Evolutionary conservation across 2,113 vertebrate species (phyloP), one percentile per base, ranked within the genome.

Genomic region (Pterocles burchelli): DNA sequence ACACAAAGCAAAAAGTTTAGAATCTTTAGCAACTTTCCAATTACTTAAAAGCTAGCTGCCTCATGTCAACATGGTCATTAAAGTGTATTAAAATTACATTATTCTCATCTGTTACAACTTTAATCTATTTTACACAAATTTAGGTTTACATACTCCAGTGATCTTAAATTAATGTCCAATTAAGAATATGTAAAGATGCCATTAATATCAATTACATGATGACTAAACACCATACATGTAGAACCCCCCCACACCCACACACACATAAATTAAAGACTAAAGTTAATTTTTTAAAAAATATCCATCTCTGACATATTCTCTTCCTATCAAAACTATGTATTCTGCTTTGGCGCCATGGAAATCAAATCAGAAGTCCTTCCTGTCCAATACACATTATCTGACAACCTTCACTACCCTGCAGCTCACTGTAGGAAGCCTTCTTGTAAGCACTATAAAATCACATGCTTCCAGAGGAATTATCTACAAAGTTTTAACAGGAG

Each of bases 1-100:
- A 98, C 86, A 98, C 97, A n/a, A 97, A 95, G 85, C 79, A 94
- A 67, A 98, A 98, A 91, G 81, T 49, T 59, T 96, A 96, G 54
- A 83, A 61, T 20, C 62, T 70, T 33, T 7, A 80, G 43, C 15
- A 68, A 17, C 10, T 75, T 67, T 54, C 26, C 36, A 74, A 43
- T n/a, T 19, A 49, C 9, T 24, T 84, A 25, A 55, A 85, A 84
- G 25, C 57, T 54, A 45, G 9, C 36, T 38, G 36, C 36, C 9
- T 7, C 5, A 25, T 28, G 10, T 17, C 58, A 76, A 25, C 11
- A 13, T 1, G 19, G 43, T 28, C 41, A 84, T 55, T 46, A 31
- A 41, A 22, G 6, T 22, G 13, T 11, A 45, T 45, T 72, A 72
- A 72, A 79, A 51, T n/a, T 11, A 55, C 13, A 33, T 29, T 80